Percentiles rank a stretch among this genome's conserved stretches.
Evolutionary conservation across 35 echinoderm and acorn worm species (phyloP).

Genomic region (Eucidaris tribuloides): DNA sequence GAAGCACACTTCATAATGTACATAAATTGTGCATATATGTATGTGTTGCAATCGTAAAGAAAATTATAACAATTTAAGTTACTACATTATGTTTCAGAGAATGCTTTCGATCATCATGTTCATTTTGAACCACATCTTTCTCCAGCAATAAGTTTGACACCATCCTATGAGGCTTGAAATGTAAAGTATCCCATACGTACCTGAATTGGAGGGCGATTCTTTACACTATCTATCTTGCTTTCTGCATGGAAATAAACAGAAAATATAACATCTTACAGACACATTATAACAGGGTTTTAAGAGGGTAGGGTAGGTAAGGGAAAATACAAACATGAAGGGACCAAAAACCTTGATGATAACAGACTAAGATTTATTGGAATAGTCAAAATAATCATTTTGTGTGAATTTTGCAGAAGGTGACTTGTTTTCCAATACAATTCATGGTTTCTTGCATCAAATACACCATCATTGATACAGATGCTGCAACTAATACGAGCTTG

Average conservation of each 20-base stretch:
- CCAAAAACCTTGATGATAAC: neutral
- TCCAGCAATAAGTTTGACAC: neutral
- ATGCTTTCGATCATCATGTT: too few relatives aligned
- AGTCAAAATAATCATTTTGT: neutral
- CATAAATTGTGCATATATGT: neutral
- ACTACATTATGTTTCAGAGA: too few relatives aligned
- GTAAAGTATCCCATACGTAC: neutral
- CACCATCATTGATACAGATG: too few relatives aligned
- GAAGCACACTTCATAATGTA: neutral
- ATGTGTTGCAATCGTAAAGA: neutral
- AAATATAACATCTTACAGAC: neutral
- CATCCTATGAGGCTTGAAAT: neutral
- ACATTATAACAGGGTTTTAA: neutral
- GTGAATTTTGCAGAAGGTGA: neutral
- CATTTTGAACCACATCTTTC: neutral
- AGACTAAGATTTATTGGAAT: neutral
- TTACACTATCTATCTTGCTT: neutral
- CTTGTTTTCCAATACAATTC: too few relatives aligned
- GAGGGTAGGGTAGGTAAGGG: neutral
- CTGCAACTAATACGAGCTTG: too few relatives aligned
- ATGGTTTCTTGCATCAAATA: too few relatives aligned
- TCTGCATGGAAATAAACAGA: neutral
- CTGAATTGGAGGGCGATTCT: neutral
- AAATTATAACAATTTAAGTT: neutral
- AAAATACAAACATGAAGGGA: neutral